A percentile compares a stretch with the other conserved stretches of the same genome.
Evolutionary conservation across 2,888 invertebrate species (phyloP).

Genomic region (Incurvaria masculella): DNA sequence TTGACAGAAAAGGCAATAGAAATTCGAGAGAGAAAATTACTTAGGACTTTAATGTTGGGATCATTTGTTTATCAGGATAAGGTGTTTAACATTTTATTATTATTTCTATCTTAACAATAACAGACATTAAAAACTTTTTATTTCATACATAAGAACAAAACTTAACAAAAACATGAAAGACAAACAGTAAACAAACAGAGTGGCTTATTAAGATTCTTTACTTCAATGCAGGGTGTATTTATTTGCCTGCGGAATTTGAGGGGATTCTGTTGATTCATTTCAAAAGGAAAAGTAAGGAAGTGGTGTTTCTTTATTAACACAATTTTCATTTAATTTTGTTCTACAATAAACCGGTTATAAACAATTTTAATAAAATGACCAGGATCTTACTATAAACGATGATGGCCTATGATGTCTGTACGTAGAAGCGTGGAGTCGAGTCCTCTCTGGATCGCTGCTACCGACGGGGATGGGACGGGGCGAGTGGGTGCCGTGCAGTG

Average conservation of each 20-base stretch:
- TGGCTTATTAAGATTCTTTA: background rate
- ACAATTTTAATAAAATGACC: slow-evolving; percentile 34
- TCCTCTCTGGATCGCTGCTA: too few species aligned
- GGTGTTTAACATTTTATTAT: too few species aligned
- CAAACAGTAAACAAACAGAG: background rate
- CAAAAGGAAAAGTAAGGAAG: background rate
- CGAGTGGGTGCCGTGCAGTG: too few species aligned
- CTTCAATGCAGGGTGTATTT: background rate
- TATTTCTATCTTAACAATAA: background rate
- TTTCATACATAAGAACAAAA: background rate
- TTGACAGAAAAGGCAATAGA: too few species aligned
- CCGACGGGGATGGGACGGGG: too few species aligned
- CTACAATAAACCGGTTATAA: background rate
- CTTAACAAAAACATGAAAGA: background rate
- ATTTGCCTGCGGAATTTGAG: background rate
- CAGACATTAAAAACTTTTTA: background rate
- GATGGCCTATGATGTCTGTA: slow-evolving; percentile 23
- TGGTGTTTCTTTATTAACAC: background rate
- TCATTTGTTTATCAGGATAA: too few species aligned
- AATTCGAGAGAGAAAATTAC: too few species aligned
- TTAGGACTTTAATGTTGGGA: too few species aligned
- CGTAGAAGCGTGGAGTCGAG: background rate
- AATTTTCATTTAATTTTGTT: background rate
- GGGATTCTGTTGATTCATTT: background rate
- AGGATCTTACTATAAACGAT: slow-evolving; percentile 47